These are phyloP conservation scores for Siderastrea siderea DNA, from an alignment of 92 coral and sea anemone species.

Conservation along the genomic window DNA sequence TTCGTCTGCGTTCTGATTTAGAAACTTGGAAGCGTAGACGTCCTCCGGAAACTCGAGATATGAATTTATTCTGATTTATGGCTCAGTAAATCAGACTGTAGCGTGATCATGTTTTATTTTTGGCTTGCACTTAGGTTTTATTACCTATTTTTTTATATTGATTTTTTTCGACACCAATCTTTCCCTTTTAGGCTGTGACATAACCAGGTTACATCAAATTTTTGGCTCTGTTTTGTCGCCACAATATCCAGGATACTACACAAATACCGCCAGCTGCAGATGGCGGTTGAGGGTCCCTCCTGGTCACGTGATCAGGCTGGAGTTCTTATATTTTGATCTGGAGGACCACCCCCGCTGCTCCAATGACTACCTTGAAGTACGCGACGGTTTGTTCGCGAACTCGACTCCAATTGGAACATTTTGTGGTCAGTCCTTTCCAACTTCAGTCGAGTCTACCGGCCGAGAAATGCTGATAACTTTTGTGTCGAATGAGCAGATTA, in stretches of 20 bases:
- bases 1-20: no score
- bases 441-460: slow-evolving; percentile 32
- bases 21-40: no score
- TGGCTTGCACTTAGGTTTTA: no score
- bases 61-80: no score
- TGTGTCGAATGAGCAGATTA: slow-evolving; percentile 16
- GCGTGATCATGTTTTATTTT: no score
- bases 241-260: slow-evolving; percentile 76
- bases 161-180: no score
- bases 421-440: slow-evolving; percentile 59
- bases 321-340: slow-evolving; percentile 16
- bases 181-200: no score
- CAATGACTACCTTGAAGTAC: slow-evolving; percentile 51
- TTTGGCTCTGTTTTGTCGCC: slow-evolving; percentile 75
- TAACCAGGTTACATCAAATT: no score
- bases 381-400: slow-evolving; percentile 34
- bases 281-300: slow-evolving; percentile 14
- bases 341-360: slow-evolving; percentile 42
- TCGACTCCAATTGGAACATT: slow-evolving; percentile 51
- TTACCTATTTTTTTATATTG: no score
- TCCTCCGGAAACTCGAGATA: no score
- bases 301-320: slow-evolving; percentile 19
- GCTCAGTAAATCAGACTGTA: no score
- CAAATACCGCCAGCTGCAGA: slow-evolving; percentile 52
- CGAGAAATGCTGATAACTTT: slow-evolving; percentile 26